Base-by-base conservation (phyloP, 2,888 invertebrate genomes). In the Neoaliturus tenellus region DNA sequence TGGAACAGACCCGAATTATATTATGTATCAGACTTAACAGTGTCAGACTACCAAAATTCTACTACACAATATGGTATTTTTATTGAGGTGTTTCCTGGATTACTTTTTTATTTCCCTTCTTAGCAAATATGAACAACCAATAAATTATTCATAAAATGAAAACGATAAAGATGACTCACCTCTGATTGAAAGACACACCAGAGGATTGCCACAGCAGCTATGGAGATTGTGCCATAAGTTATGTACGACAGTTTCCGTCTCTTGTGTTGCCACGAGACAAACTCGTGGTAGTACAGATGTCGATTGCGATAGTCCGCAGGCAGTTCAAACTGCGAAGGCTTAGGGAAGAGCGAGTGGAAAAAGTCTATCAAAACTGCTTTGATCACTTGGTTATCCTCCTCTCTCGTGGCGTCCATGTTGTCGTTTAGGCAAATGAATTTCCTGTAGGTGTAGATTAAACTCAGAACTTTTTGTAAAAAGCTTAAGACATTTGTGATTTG, bases 391-490 rank as follows among this genome's bases (percentile, higher is more conserved):
- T 95, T 95, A 86, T 95, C 94, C 25, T 89, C 88, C 3, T 91
- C 91, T 35, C 91, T 90, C 75, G 93, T 93, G 10, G 90, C 89
- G 87, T 95, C 94, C 89, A 96, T 91, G 89, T 96, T 95, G 88
- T 96, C 96, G 89, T 96, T 96, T 73, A 96, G 91, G 89, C 96
- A 96, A 67, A 96, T 93, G 88, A 96, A 96, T 90, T 96, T 96
- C 87, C 95, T 95, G 89, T 39, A 62, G 14, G 12, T 39, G 39
- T n/a, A n/a, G n/a, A n/a, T n/a, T n/a, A n/a, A n/a, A n/a, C n/a
- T n/a, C n/a, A n/a, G n/a, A n/a, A n/a, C n/a, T n/a, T n/a, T n/a
- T n/a, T n/a, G n/a, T n/a, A n/a, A n/a, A n/a, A n/a, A n/a, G n/a
- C n/a, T n/a, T n/a, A n/a, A n/a, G n/a, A n/a, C n/a, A n/a, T n/a